Base-by-base conservation (phyloP, 2,113 vertebrate genomes). In the Bubo bubo region DNA sequence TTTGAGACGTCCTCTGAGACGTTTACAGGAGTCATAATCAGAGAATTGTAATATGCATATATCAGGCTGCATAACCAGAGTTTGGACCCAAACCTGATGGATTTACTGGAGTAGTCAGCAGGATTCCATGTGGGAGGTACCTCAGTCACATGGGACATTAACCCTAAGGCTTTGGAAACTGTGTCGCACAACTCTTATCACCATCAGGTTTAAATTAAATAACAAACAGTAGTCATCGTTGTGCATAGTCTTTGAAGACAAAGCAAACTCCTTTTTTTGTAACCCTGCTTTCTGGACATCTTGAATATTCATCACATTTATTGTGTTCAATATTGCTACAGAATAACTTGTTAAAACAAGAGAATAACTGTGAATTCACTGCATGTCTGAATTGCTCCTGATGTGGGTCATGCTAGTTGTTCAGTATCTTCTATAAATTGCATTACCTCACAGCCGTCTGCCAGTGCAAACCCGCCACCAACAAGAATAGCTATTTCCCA, bases 401-500 rank as follows among this genome's bases (percentile, higher is more conserved):
- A 41, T 58, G 74, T 64, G 28, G 90, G 56, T 43, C 86, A 94
- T 10, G 9, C 35, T 94, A 79, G 93, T 86, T 94, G 41, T 95
- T 96, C 87, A 90, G 28, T 74, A 74, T 79, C 32, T 73, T 97
- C 80, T 79, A 93, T 93, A 95, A 77, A 95, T 62, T 86, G 68
- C 60, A 75, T 98, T 97, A 99, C 99, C 99, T 99, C 98, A 84
- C 99, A 99, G 64, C 99, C 99, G 50, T 99, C 99, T 98, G 99
- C 99, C 88, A 99, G 97, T 19, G 99, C 99, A 97, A 99, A 99
- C 23, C 99, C 99, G 9, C 99, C 99, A 75, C 99, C 99, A 68
- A 99, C 99, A 58, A 99, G 98, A 90, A 99, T 97, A 82, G 97
- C 98, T 94, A 99, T 99, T 90, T 99, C 98, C 99, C 99, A 99